Evolutionary conservation across 2,888 invertebrate species (phyloP).

Genomic region (Polymixis flavicincta): DNA sequence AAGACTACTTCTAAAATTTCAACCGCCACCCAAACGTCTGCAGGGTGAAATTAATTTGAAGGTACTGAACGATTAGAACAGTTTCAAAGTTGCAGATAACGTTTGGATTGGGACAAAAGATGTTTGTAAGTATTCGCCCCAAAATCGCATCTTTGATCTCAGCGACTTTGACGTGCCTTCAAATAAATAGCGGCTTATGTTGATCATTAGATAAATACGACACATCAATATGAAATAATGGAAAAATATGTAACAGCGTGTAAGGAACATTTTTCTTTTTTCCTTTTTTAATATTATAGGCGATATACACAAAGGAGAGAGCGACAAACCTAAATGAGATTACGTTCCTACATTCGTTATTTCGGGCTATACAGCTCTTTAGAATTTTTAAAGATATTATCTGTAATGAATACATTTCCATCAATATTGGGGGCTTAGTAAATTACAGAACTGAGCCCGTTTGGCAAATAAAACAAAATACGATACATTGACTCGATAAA

Average conservation of each 20-base stretch:
- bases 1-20: conserved; percentile 41
- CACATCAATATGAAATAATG: conserved; percentile 50
- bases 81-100: conserved; percentile 31
- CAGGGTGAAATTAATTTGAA: conserved; percentile 46
- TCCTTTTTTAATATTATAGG: conserved; percentile 15
- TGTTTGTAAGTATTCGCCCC: conserved; percentile 18
- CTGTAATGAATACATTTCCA: conserved; percentile 25
- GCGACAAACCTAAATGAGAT: conserved; percentile 48
- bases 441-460: conserved; percentile 20
- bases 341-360: conserved; percentile 43
- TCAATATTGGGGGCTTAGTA: conserved; percentile 30
- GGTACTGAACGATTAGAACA: conserved; percentile 30
- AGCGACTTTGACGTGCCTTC: conserved; percentile 42
- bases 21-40: conserved; percentile 2
- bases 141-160: conserved; percentile 44
- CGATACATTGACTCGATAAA: conserved; percentile 58
- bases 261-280: conserved; percentile 44
- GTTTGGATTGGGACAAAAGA: conserved; percentile 39
- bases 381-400: conserved; percentile 22
- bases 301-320: conserved; percentile 28
- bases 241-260: conserved; percentile 35
- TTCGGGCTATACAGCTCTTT: conserved; percentile 35
- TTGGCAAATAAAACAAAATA: conserved; percentile 50
- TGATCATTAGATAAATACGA: conserved; percentile 53
- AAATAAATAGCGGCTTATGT: conserved; percentile 45